These are phyloP conservation scores for Acanthosepion pharaonis DNA, from an alignment of 2,888 invertebrate genomes.

Conservation along the genomic window DNA sequence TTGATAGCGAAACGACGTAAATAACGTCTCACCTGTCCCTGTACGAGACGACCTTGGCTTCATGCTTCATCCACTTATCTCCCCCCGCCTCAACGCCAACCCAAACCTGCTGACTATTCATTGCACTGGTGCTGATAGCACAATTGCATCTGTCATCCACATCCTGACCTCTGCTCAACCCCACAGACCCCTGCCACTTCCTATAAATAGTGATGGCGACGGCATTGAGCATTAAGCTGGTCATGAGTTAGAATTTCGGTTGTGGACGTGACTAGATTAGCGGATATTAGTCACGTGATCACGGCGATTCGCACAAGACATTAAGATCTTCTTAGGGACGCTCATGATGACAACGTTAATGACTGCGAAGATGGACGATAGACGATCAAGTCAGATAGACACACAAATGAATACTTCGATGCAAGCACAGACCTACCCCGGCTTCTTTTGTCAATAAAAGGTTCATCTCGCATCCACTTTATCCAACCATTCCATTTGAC, in stretches of 20 bases:
- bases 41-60: not conserved
- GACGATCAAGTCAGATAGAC: too few relatives aligned
- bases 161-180: not conserved
- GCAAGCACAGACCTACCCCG: not conserved
- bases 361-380: not conserved
- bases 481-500: not conserved
- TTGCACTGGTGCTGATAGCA: not conserved
- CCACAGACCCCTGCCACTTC: not conserved
- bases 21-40: not conserved
- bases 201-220: not conserved
- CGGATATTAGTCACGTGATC: not conserved
- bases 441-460: not conserved
- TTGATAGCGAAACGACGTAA: not conserved
- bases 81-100: not conserved
- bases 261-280: not conserved
- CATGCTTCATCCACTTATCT: not conserved
- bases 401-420: not conserved
- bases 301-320: not conserved
- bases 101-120: not conserved
- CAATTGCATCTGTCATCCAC: conserved; percentile 2
- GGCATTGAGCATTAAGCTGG: not conserved
- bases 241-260: not conserved
- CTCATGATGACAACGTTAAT: not conserved
- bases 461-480: not conserved
- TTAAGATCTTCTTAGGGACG: not conserved